Evolutionary conservation across 2,113 vertebrate species (phyloP).

Genomic region (Corapipo altera): DNA sequence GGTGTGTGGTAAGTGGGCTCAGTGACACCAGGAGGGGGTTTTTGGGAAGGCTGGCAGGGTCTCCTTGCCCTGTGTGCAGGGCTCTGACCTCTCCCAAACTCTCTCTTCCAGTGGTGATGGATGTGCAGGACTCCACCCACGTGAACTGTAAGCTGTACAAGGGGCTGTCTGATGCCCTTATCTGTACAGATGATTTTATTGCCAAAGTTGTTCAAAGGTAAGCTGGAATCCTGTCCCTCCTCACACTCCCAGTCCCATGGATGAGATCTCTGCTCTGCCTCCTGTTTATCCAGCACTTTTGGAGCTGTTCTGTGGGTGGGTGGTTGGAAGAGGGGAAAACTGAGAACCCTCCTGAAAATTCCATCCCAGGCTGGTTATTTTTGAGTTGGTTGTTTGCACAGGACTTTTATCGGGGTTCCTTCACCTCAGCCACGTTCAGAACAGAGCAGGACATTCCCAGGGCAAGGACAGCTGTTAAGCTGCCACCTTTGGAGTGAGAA

Average conservation of each 20-base stretch:
- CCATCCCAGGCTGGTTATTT: rapidly evolving
- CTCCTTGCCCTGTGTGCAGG: neutral
- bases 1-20: slow-evolving; percentile 89
- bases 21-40: neutral
- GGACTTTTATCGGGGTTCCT: neutral
- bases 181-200: slow-evolving; percentile 98
- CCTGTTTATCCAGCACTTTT: rapidly evolving
- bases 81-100: neutral
- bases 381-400: neutral
- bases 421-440: neutral
- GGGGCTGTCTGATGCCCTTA: slow-evolving; percentile 93
- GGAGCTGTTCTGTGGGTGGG: neutral
- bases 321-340: neutral
- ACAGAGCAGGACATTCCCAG: neutral
- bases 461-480: neutral
- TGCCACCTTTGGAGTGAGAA: neutral
- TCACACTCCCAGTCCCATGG: rapidly evolving
- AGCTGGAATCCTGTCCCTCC: neutral
- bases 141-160: slow-evolving; percentile 97
- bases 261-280: neutral
- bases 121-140: slow-evolving; percentile 93
- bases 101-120: slow-evolving; percentile 91
- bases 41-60: neutral
- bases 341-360: neutral
- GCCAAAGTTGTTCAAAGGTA: slow-evolving; percentile 98